These are phyloP conservation scores for Neotoma lepida DNA, from an alignment of 2,113 vertebrate genomes.

Conservation along the genomic window DNA sequence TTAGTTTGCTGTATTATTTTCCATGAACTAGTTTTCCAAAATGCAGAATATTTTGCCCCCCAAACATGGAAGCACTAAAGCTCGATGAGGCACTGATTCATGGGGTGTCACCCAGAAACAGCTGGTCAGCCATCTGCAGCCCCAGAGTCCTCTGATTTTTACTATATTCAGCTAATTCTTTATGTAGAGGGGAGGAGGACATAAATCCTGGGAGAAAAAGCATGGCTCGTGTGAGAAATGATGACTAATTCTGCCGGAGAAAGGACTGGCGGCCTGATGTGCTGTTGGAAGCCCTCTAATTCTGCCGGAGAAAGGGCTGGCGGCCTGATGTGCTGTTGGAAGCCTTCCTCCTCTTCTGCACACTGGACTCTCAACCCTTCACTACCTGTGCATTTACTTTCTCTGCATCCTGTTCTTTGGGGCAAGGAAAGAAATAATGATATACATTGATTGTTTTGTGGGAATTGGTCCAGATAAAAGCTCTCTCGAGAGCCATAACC, in stretches of 20 bases:
- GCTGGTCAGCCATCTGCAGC: slow-evolving; percentile 82
- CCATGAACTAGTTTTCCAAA: slow-evolving; percentile 83
- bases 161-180: slow-evolving; percentile 81
- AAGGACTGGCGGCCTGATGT: slow-evolving; percentile 71
- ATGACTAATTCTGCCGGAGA: slow-evolving; percentile 59
- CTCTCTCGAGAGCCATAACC: slow-evolving; percentile 50
- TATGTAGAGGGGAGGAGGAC: slow-evolving; percentile 71
- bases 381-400: slow-evolving; percentile 68
- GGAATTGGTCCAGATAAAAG: slow-evolving; percentile 66
- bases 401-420: slow-evolving; percentile 70
- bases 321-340: slow-evolving; percentile 64
- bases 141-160: slow-evolving; percentile 76
- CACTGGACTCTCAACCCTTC: slow-evolving; percentile 57
- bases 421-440: slow-evolving; percentile 70
- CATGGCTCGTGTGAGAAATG: slow-evolving; percentile 65
- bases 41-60: slow-evolving; percentile 81
- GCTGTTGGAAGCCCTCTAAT: slow-evolving; percentile 29
- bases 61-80: slow-evolving; percentile 77
- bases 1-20: slow-evolving; percentile 83
- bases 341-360: slow-evolving; percentile 12
- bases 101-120: slow-evolving; percentile 81
- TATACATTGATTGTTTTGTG: slow-evolving; percentile 71
- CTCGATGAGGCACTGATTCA: slow-evolving; percentile 80
- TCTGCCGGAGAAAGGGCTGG: slow-evolving; percentile 56
- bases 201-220: slow-evolving; percentile 70